Base-by-base conservation (phyloP, 2,888 invertebrate genomes). In the Rhyacophila evoluta region DNA sequence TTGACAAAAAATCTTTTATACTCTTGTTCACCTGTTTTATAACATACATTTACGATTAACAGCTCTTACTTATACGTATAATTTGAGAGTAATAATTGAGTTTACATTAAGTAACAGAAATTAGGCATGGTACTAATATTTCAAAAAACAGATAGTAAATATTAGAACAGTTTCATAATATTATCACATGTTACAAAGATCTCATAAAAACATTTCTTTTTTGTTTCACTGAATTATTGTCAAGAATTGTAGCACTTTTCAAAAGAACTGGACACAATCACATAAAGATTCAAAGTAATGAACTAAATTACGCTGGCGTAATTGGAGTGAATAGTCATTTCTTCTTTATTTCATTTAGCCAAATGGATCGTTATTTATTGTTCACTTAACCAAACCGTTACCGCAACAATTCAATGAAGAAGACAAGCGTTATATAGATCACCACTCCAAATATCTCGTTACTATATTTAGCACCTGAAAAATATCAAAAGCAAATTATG, bases 201-300 rank as follows among this genome's bases (percentile, higher is more conserved):
- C 55, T 55, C 25, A 25, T 10, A 10, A 25, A 55, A 55, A 55
- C 55, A 55, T 19, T 33, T n/a, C n/a, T n/a, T 6, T 27, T 29
- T 75, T 71, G 33, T n/a, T 75, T 71, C 70, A 75, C 75, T 41
- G 75, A 75, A 75, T 78, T 78, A 78, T 78, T 78, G 78, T 78
- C 78, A 70, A 74, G 73, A 70, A 74, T 55, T 78, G 74, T 78
- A 78, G 78, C 78, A 78, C 74, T 38, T 74, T 74, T 55, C 41
- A 55, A 55, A 55, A 55, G 55, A 55, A 55, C 25, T 55, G 55
- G 55, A 55, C 55, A 55, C 55, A 55, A 19, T 19, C 55, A 55
- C 55, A 10, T 15, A 55, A 55, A 55, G 55, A 19, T 19, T 55
- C 1, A 55, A 55, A 5, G 19, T 2, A 55, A 55, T 8, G 8